Evolutionary conservation across 1,140 invertebrate species (phyloP).

Genomic region (Ladona fulva): DNA sequence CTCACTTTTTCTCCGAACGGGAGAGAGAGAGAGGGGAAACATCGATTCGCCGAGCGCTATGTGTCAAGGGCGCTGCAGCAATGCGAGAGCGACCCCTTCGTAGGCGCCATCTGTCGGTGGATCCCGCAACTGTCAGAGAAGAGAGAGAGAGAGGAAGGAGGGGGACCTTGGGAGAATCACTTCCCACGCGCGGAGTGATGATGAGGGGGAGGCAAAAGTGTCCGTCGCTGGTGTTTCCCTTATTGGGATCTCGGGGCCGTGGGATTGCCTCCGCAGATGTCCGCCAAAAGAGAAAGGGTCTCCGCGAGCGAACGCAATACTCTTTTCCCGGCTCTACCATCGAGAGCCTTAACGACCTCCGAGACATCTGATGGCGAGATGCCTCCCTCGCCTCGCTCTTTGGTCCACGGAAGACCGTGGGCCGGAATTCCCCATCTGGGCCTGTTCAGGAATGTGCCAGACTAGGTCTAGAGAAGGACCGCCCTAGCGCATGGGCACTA

Average conservation of each 20-base stretch:
- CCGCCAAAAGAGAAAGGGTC: constrained; percentile 2
- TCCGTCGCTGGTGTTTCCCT: background rate
- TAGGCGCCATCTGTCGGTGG: background rate
- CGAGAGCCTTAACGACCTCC: no score
- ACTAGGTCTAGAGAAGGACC: no score
- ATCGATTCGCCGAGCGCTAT: constrained; percentile 1
- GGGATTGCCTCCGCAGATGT: background rate
- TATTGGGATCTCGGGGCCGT: background rate
- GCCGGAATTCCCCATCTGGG: no score
- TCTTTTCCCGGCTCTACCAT: no score
- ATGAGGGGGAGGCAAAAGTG: background rate
- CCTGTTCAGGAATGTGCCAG: no score
- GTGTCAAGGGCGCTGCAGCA: constrained; percentile 5
- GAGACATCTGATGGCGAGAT: no score
- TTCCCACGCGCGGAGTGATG: background rate
- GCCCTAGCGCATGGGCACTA: no score
- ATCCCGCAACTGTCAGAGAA: background rate
- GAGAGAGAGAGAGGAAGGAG: background rate
- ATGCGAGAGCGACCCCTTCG: background rate
- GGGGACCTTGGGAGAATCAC: background rate
- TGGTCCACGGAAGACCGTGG: no score
- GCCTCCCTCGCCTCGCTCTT: no score
- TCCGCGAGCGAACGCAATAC: no score
- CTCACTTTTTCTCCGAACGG: background rate
- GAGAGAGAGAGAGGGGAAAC: background rate